Evolutionary conservation across 1,140 invertebrate species (phyloP).

Genomic region (Aphelinus certus): DNA sequence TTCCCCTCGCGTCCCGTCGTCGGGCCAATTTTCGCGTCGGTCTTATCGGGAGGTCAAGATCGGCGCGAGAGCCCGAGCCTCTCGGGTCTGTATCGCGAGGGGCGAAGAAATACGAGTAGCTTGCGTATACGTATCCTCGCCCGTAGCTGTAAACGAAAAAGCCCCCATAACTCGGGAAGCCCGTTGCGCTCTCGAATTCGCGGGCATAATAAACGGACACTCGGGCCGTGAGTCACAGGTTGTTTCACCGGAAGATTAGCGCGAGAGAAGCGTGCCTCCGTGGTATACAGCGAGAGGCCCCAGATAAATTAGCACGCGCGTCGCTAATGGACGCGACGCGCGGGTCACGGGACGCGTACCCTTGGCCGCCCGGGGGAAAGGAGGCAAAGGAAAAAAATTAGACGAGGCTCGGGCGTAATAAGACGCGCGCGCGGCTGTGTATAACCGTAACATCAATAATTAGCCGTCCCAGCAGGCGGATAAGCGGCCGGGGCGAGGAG

Average conservation of each 20-base stretch:
- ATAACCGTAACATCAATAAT: conserved; percentile 59
- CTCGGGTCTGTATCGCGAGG: no score
- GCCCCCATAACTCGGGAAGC: neutral
- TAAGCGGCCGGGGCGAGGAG: neutral
- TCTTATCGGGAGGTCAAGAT: no score
- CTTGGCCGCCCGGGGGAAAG: no score
- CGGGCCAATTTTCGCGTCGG: no score
- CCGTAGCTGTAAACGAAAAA: conserved; percentile 10
- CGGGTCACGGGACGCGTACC: no score
- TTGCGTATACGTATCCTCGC: neutral
- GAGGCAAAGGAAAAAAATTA: conserved; percentile 17
- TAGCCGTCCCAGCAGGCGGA: conserved; percentile 43
- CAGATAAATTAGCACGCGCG: conserved; percentile 33
- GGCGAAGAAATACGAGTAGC: no score
- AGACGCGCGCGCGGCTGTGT: conserved; percentile 48
- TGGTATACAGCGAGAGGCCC: no score
- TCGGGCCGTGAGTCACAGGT: neutral
- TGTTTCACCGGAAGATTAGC: no score
- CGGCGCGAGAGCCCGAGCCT: no score
- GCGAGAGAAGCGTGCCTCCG: no score
- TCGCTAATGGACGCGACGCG: conserved; percentile 34
- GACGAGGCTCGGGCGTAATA: conserved; percentile 46
- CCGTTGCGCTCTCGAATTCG: neutral
- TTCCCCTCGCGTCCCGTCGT: no score
- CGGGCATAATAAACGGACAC: neutral